phyloP scores from a whole-genome alignment of 2,888 invertebrate species.

The Dione juno region DNA sequence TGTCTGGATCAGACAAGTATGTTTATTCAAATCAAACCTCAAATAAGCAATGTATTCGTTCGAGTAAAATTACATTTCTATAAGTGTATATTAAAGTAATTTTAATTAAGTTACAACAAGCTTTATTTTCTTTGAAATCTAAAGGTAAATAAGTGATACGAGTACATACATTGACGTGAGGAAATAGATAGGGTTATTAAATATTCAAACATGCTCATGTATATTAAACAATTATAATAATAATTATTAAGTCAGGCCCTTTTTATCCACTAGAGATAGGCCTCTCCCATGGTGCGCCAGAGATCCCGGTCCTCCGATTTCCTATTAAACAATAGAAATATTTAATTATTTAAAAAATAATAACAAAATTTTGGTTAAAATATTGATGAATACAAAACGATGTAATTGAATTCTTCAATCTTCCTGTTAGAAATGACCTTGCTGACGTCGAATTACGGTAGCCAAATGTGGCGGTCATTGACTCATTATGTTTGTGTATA shows the following conservation, averaged over 20 bases:
- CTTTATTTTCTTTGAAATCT: background rate
- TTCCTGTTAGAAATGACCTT: conserved; percentile 61
- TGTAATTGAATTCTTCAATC: conserved; percentile 27
- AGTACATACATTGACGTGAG: no score
- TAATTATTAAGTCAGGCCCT: no score
- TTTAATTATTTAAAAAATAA: background rate
- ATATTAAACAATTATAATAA: no score
- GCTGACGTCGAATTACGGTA: conserved; percentile 58
- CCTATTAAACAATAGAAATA: background rate
- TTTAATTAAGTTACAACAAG: background rate
- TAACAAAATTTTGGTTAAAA: background rate
- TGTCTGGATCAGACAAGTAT: conserved; percentile 38
- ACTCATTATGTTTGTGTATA: conserved; percentile 54
- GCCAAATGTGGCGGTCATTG: conserved; percentile 61
- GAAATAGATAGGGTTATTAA: no score
- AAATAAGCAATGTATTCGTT: conserved; percentile 1
- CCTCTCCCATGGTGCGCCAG: no score
- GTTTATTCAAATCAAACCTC: conserved; percentile 22
- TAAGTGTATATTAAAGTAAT: background rate
- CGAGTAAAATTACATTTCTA: conserved; percentile 1
- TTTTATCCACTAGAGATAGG: no score
- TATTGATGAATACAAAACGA: conserved; percentile 1
- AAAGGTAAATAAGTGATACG: background rate
- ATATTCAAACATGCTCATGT: no score
- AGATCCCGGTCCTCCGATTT: background rate